Evolutionary conservation across 1,140 invertebrate genomes (phyloP).

Genomic region (Heterodera carotae): DNA sequence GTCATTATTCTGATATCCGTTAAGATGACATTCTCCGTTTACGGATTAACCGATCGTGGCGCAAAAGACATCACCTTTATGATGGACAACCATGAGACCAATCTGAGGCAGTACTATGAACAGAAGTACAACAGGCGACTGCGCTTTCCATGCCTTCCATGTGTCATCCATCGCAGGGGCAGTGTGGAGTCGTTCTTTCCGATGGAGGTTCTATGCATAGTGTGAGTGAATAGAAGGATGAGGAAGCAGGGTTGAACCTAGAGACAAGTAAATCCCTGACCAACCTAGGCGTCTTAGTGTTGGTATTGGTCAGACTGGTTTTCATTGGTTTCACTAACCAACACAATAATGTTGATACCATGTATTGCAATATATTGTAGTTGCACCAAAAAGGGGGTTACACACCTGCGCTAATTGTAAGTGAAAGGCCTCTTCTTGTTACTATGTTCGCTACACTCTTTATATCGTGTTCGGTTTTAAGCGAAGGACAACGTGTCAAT

Average conservation of each 20-base stretch:
- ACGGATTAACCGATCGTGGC: constrained; percentile 8
- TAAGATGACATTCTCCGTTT: neutral
- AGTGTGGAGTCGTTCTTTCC: constrained; percentile 31
- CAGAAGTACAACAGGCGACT: too few species aligned
- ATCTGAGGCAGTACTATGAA: constrained; percentile 22
- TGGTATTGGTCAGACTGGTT: too few species aligned
- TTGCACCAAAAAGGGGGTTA: too few species aligned
- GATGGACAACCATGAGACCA: constrained; percentile 14
- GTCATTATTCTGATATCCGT: neutral
- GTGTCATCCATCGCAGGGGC: constrained; percentile 27
- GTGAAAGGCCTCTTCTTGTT: too few species aligned
- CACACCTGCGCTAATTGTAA: too few species aligned
- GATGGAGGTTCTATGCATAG: constrained; percentile 33
- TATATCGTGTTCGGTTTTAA: neutral
- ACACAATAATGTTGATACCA: constrained; percentile 4
- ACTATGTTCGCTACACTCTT: too few species aligned
- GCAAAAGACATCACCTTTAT: constrained; percentile 24
- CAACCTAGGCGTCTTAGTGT: too few species aligned
- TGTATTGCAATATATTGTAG: neutral
- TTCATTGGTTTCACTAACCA: neutral
- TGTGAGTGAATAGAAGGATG: constrained; percentile 25
- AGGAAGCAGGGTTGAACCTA: too few species aligned
- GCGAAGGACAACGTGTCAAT: constrained; percentile 37
- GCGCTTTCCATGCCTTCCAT: constrained; percentile 19
- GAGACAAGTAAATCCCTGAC: too few species aligned